These are phyloP conservation scores for Drepanosiphum platanoidis DNA, from an alignment of 2,888 invertebrate genomes.

Conservation along the genomic window DNA sequence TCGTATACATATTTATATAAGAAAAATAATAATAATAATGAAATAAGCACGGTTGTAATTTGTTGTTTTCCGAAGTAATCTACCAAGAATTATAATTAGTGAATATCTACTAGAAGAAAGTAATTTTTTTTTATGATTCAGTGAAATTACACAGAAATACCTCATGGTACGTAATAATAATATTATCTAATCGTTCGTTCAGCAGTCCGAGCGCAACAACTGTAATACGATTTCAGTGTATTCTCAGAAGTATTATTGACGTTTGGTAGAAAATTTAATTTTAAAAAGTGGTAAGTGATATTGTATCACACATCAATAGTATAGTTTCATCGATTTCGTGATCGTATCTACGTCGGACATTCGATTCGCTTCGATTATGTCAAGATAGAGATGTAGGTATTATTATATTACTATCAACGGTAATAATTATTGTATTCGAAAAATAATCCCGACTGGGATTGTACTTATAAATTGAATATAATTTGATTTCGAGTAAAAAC, in stretches of 20 bases:
- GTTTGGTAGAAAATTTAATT: neutral
- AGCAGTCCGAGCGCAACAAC: neutral
- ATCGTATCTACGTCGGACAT: neutral
- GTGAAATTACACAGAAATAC: neutral
- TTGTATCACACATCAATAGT: too few relatives aligned
- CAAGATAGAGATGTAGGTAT: too few relatives aligned
- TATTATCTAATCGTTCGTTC: neutral
- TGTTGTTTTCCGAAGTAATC: neutral
- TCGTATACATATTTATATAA: neutral
- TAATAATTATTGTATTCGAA: neutral
- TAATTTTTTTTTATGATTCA: neutral
- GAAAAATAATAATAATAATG: neutral
- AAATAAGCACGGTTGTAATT: neutral
- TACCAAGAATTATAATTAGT: neutral
- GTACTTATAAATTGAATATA: neutral
- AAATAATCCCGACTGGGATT: neutral
- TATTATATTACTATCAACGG: neutral
- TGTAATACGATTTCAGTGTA: neutral
- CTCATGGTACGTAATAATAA: neutral
- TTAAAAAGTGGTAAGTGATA: neutral
- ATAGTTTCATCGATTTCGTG: too few relatives aligned
- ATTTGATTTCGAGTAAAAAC: neutral
- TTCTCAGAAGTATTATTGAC: neutral
- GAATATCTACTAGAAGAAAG: neutral
- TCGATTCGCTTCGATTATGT: too few relatives aligned